These are phyloP conservation scores for Caiman crocodilus DNA, from an alignment of 2,797 vertebrate genomes.

Conservation along the genomic window DNA sequence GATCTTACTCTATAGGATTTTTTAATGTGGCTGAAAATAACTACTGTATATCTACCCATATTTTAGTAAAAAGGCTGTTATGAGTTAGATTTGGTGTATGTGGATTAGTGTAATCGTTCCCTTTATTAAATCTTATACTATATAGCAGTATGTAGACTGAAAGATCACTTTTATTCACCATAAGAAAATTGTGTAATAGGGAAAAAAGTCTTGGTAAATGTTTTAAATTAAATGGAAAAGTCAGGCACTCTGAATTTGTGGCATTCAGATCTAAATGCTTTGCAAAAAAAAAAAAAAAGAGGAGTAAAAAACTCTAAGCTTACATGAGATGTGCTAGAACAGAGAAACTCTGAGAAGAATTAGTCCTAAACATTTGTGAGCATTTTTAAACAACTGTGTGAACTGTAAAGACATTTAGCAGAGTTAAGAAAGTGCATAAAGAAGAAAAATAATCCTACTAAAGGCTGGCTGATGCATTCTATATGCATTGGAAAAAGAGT, in stretches of 20 bases:
- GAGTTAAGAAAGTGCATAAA: background rate
- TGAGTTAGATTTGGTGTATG: background rate
- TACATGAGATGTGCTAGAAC: background rate
- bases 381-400: background rate
- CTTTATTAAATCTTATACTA: background rate
- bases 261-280: background rate
- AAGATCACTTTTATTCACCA: background rate
- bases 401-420: background rate
- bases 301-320: background rate
- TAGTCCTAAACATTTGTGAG: background rate
- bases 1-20: background rate
- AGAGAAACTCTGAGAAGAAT: background rate
- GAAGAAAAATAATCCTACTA: background rate
- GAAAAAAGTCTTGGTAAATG: background rate
- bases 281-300: background rate
- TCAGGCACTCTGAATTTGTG: background rate
- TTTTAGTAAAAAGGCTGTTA: background rate
- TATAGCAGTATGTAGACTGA: accelerated
- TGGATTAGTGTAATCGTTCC: accelerated
- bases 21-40: too few relatives aligned
- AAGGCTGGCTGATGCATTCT: background rate
- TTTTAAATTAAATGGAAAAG: background rate
- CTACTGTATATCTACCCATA: too few relatives aligned
- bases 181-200: background rate
- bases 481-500: background rate